Percentiles rank a stretch among this genome's conserved stretches.
Evolutionary conservation across 2,888 invertebrate genomes (phyloP).

Genomic region (Latrodectus elegans): DNA sequence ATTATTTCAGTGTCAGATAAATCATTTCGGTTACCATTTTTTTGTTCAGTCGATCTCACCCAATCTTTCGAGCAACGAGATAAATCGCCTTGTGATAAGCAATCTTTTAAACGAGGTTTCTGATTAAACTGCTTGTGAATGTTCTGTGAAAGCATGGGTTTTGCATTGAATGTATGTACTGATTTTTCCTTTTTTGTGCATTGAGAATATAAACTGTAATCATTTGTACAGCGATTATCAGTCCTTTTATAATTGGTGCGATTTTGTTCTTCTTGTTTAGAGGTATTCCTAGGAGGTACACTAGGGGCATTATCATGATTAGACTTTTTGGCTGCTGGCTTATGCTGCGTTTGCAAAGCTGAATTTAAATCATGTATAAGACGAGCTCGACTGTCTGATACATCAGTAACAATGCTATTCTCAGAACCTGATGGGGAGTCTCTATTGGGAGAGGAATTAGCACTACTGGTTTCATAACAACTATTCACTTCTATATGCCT

Average conservation of each 20-base stretch:
- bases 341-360: slow-evolving; percentile 76
- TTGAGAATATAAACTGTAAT: slow-evolving; percentile 45
- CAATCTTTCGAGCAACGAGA: slow-evolving; percentile 48
- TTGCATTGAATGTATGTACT: slow-evolving; percentile 51
- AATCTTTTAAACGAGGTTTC: slow-evolving; percentile 50
- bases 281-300: slow-evolving; percentile 55
- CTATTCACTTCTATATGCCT: slow-evolving; percentile 41
- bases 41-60: slow-evolving; percentile 37
- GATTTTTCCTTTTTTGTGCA: slow-evolving; percentile 42
- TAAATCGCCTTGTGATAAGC: slow-evolving; percentile 45
- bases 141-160: slow-evolving; percentile 35
- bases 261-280: slow-evolving; percentile 11
- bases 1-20: slow-evolving; percentile 41
- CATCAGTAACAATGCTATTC: slow-evolving; percentile 60
- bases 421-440: slow-evolving; percentile 31
- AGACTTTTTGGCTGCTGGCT: slow-evolving; percentile 18
- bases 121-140: slow-evolving; percentile 44
- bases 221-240: background rate
- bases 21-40: slow-evolving; percentile 31
- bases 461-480: slow-evolving; percentile 29
- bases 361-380: slow-evolving; percentile 84
- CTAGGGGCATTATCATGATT: slow-evolving; percentile 30
- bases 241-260: background rate
- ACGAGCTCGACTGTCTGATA: slow-evolving; percentile 77
- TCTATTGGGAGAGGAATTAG: slow-evolving; percentile 32